Conservation (phyloP, 2,888 invertebrate genomes). For the Papilio demoleus region DNA sequence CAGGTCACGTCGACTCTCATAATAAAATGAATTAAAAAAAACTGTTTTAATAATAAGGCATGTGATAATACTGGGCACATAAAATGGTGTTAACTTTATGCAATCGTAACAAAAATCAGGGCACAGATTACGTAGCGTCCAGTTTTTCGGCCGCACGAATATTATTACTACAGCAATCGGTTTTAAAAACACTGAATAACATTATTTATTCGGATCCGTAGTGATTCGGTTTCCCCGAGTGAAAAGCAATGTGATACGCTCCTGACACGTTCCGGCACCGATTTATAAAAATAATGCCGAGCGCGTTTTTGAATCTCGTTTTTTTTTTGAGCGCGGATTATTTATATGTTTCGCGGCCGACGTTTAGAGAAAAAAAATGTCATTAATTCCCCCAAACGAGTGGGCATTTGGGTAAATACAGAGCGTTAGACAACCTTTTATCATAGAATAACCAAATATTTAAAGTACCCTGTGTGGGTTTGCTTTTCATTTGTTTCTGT, state of each 20-base stretch:
- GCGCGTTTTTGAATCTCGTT: conserved; percentile 45
- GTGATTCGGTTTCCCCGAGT: conserved; percentile 50
- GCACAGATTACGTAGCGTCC: conserved; percentile 25
- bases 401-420: conserved; percentile 45
- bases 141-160: conserved; percentile 39
- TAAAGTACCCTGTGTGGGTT: conserved; percentile 29
- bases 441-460: conserved; percentile 38
- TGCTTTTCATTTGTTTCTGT: conserved; percentile 38
- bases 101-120: conserved; percentile 30
- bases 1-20: too few species aligned
- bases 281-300: conserved; percentile 53
- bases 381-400: conserved; percentile 48
- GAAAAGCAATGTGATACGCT: conserved; percentile 52
- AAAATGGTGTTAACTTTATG: conserved; percentile 14
- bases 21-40: background rate
- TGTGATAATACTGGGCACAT: background rate
- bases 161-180: conserved; percentile 45
- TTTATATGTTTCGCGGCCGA: conserved; percentile 48
- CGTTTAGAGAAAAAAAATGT: conserved; percentile 48
- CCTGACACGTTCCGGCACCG: conserved; percentile 50
- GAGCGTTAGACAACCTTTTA: conserved; percentile 41
- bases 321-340: conserved; percentile 46
- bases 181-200: conserved; percentile 49
- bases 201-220: conserved; percentile 50
- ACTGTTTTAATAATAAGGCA: background rate